Evolutionary conservation across 2,797 vertebrate genomes (phyloP), one percentile per base, ranked within the genome.

Genomic region (Salmo trutta): DNA sequence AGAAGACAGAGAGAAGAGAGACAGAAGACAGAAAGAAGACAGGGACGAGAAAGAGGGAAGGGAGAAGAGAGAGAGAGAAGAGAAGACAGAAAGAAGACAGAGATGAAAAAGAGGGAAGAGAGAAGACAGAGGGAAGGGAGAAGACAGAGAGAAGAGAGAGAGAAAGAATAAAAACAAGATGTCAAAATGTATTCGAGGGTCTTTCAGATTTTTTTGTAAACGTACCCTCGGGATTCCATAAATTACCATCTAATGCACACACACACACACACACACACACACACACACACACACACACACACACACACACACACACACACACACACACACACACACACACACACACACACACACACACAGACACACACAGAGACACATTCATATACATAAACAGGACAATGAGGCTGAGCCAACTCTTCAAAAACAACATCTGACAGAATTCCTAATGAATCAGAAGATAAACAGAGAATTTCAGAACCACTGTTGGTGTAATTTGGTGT

Each of bases 341-440:
- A 77, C 74, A 67, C 41, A 76, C 73, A 59, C 81, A 75, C 3
- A 75, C 29, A 56, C 77, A 74, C 82, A 72, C 71, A 64, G 41
- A 80, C 73, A 74, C 74, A 76, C 62, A 66, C 76, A 65, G 31
- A 62, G 36, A 51, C 69, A 75, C 65, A 79, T 71, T 67, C 16
- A 76, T 24, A 82, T 85, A 91, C 87, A 91, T 88, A 89, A 90
- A 84, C 86, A 74, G 88, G 88, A 91, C 88, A 88, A 90, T 87
- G 80, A 84, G 88, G 80, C 74, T 68, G 81, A 85, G 82, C 82
- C 84, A 83, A 85, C 81, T 87, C 90, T 91, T 92, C 89, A 90
- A 91, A 92, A 86, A 89, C 83, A 72, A 91, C 89, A 91, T 93
- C 92, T 93, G 90, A 93, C 84, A 85, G 91, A 93, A 93, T 93